These are phyloP conservation scores for Drosophila chauvacae DNA, from an alignment of 1,140 invertebrate genomes.

Conservation along the genomic window DNA sequence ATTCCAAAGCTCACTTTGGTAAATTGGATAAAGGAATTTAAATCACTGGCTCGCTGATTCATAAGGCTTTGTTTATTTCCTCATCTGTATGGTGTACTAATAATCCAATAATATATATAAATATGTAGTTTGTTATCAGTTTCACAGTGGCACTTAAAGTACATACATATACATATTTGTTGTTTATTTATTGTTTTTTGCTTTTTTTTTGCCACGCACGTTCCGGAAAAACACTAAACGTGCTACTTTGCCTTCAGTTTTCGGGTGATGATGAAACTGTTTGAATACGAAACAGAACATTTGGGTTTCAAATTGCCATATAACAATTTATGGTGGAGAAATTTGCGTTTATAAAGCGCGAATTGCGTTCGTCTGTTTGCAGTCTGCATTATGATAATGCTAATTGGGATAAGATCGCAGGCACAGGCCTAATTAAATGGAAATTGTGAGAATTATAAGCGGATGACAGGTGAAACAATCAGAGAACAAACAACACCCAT, in stretches of 20 bases:
- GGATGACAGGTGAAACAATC: slow-evolving; percentile 37
- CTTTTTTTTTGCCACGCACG: slow-evolving; percentile 15
- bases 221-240: slow-evolving; percentile 16
- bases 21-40: slow-evolving; percentile 18
- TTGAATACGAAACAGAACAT: slow-evolving; percentile 9
- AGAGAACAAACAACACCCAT: slow-evolving; percentile 6
- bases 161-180: slow-evolving; percentile 17
- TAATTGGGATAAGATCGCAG: slow-evolving; percentile 33
- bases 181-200: slow-evolving; percentile 9
- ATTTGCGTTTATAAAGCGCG: not conserved
- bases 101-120: slow-evolving; percentile 2
- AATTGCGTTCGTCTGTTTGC: slow-evolving; percentile 21
- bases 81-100: slow-evolving; percentile 5
- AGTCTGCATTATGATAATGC: slow-evolving; percentile 32
- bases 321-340: slow-evolving; percentile 15
- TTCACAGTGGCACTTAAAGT: slow-evolving; percentile 5
- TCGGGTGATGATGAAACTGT: not conserved
- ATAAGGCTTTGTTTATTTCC: slow-evolving; percentile 18
- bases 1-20: not conserved
- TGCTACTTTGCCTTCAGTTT: slow-evolving; percentile 9
- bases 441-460: slow-evolving; percentile 48
- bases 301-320: not conserved
- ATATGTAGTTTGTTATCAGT: slow-evolving; percentile 25
- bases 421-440: slow-evolving; percentile 48
- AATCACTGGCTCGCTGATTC: slow-evolving; percentile 24